Evolutionary conservation across 2,113 vertebrate genomes (phyloP), one percentile per base, ranked within the genome.

Genomic region (Empidonax alnorum): DNA sequence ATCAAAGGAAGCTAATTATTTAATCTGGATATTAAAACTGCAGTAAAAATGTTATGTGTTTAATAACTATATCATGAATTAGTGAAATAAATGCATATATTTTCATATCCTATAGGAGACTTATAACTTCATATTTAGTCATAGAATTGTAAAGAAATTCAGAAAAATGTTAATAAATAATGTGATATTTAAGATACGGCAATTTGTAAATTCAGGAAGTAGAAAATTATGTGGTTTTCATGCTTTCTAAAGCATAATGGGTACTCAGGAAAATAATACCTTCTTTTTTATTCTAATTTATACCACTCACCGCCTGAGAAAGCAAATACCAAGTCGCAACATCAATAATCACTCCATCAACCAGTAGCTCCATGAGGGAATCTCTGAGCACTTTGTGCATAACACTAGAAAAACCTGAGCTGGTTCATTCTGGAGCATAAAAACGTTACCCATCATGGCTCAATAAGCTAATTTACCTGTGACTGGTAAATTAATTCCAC

Each of bases 371-470:
- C 67, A 7, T 9, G 3, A 59, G 7, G 55, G 31, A 49, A n/a
- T 47, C 23, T 42, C 31, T 15, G 27, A 71, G 56, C 9, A 89
- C 15, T 10, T 61, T 21, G 24, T 17, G 18, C 14, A 11, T 0
- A 65, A 28, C 14, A 61, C 39, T 39, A 80, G 6, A 15, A 63
- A n/a, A 53, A 61, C 7, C 31, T 53, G 44, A 61, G 15, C 12
- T 55, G 6, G 6, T 10, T 56, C 9, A 18, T 73, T 33, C 22
- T 10, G n/a, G 7, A 7, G 18, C 21, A 31, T 13, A 55, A 44
- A 14, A 55, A 5, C 0, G 0, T 44, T 59, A 71, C 4, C 4
- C 31, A 24, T 80, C 61, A 66, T 9, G 3, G 21, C 24, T 81
- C 10, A 49, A 39, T 7, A 61, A 71, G 24, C 3, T 44, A 27